Evolutionary conservation across 2,888 invertebrate species (phyloP).

Genomic region (Heliconius cydno): DNA sequence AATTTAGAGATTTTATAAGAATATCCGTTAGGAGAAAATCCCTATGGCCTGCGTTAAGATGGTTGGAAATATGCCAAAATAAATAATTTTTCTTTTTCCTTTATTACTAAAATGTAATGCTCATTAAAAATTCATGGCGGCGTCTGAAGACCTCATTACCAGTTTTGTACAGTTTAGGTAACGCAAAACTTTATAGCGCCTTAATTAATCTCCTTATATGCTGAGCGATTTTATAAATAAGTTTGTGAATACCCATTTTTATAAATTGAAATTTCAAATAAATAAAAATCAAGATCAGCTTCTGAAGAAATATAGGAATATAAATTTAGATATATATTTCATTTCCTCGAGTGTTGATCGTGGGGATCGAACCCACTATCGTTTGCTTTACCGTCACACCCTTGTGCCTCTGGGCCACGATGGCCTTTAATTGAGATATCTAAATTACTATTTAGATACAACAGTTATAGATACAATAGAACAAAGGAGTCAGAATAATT

Average conservation of each 20-base stretch:
- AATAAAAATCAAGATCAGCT: no score
- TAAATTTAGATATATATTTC: no score
- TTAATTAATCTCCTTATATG: conserved; percentile 35
- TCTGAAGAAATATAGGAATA: no score
- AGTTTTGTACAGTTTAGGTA: conserved; percentile 35
- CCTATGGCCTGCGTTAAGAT: background rate
- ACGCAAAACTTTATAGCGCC: conserved; percentile 31
- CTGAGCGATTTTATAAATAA: conserved; percentile 16
- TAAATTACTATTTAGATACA: background rate
- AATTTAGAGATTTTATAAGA: background rate
- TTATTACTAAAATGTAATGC: conserved; percentile 10
- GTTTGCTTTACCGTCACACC: no score
- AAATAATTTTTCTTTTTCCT: conserved; percentile 12
- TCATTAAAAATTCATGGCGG: conserved; percentile 39
- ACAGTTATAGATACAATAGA: background rate
- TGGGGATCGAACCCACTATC: no score
- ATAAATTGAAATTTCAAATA: background rate
- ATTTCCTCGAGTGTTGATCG: no score
- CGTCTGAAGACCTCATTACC: conserved; percentile 39
- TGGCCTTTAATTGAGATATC: background rate
- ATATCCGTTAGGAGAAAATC: background rate
- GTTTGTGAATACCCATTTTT: background rate
- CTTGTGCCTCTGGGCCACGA: no score
- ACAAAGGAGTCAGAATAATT: conserved; percentile 15
- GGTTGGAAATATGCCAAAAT: conserved; percentile 6